Conservation (phyloP, 2,888 invertebrate species). For the Lottia gigantea region DNA sequence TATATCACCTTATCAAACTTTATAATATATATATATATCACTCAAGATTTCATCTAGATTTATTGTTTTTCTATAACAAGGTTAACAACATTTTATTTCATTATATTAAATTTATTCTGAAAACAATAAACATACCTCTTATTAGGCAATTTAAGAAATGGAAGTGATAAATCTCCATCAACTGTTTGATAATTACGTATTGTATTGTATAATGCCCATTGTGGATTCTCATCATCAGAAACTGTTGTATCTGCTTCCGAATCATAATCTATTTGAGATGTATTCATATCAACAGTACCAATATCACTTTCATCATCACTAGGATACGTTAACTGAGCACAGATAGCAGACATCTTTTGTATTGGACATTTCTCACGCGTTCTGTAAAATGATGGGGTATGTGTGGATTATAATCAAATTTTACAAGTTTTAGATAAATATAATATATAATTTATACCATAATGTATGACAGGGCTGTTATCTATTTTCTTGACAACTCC, state of each 20-base stretch:
- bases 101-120: too few species aligned
- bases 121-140: conserved; percentile 59
- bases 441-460: too few species aligned
- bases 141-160: conserved; percentile 92
- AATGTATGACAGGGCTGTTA: too few species aligned
- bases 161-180: conserved; percentile 85
- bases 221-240: conserved; percentile 71
- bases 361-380: conserved; percentile 36
- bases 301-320: conserved; percentile 42
- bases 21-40: too few species aligned
- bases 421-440: too few species aligned
- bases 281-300: conserved; percentile 29
- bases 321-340: conserved; percentile 51
- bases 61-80: too few species aligned
- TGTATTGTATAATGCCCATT: conserved; percentile 90
- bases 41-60: too few species aligned
- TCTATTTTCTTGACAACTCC: too few species aligned
- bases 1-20: too few species aligned
- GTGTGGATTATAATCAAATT: too few species aligned
- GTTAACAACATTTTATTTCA: too few species aligned
- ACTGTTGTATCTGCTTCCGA: conserved; percentile 52
- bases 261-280: conserved; percentile 65
- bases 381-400: too few species aligned
- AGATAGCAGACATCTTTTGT: conserved; percentile 52
- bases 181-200: conserved; percentile 72